Evolutionary conservation across 2,113 vertebrate species (phyloP), one percentile per base, ranked within the genome.

Genomic region (Hippocampus zosterae): DNA sequence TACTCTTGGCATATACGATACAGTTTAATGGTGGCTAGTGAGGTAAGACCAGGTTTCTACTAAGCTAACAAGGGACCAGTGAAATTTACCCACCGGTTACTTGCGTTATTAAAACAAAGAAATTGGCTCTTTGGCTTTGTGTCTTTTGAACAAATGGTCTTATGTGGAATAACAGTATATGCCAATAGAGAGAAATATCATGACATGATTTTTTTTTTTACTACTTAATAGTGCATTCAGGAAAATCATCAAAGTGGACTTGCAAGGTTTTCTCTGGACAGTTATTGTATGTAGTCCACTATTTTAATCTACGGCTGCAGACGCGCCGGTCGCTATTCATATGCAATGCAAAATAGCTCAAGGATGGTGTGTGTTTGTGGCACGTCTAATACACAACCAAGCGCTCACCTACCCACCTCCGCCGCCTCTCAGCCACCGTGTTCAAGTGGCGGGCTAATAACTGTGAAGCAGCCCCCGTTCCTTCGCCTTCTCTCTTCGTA

Each of bases 361-460:
- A 25, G 33, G 13, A 7, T 33, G 3, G 3, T 27, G 25, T 57
- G 25, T 15, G 25, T n/a, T n/a, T n/a, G 18, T 33, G 25, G 12
- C 27, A 57, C 7, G 40, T n/a, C 11, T 65, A 23, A 52, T 37
- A 71, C 63, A 72, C 53, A 65, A 79, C 71, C 74, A 65, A 62
- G 6, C 5, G 7, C 44, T 27, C 63, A 63, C 59, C 68, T 9
- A 7, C 29, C 44, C 65, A 70, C 69, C 74, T 76, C 48, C 72
- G 60, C 64, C 80, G 77, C 89, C 85, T 44, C 83, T 80, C 77
- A 89, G 52, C 67, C 90, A 71, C 87, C 85, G 88, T 92, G 88
- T 88, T 91, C 90, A 91, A 90, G 88, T 92, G 92, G 91, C 91
- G 91, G 90, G 86, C 88, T 94, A 94, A 94, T 95, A 93, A 93